Percentiles rank a stretch among this genome's conserved stretches.
Evolutionary conservation across 2,888 invertebrate genomes (phyloP).

Genomic region (Prostheceraeus crozeri): DNA sequence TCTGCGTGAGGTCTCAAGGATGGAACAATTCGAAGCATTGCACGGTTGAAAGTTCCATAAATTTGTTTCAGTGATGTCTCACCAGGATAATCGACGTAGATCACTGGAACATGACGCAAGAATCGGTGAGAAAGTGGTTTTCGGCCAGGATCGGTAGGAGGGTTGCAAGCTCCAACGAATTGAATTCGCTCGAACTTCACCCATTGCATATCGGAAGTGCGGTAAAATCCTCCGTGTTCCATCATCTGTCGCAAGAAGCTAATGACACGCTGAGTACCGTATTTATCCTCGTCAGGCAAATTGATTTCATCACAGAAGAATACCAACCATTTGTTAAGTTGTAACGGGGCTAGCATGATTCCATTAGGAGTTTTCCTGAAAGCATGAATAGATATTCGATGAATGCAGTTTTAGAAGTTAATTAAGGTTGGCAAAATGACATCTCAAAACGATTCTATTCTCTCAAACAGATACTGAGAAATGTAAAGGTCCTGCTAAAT

Average conservation of each 20-base stretch:
- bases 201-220: slow-evolving; percentile 76
- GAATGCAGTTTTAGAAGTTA: too few species aligned
- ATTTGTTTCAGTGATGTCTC: slow-evolving; percentile 90
- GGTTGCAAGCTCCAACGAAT: slow-evolving; percentile 98
- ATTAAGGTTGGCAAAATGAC: too few species aligned
- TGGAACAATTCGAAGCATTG: slow-evolving; percentile 89
- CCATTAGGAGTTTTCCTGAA: slow-evolving; percentile 98
- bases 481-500: too few species aligned
- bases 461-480: too few species aligned
- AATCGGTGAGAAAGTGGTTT: slow-evolving; percentile 85
- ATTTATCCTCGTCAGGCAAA: slow-evolving; percentile 95
- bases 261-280: slow-evolving; percentile 91
- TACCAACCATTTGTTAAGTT: slow-evolving; percentile 93
- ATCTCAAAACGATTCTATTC: too few species aligned
- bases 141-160: slow-evolving; percentile 95
- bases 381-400: too few species aligned
- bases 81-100: slow-evolving; percentile 98
- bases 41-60: slow-evolving; percentile 95
- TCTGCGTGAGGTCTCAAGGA: slow-evolving; percentile 84
- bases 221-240: slow-evolving; percentile 70
- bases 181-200: slow-evolving; percentile 93
- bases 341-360: slow-evolving; percentile 81
- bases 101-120: slow-evolving; percentile 84
- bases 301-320: slow-evolving; percentile 99
- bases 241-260: slow-evolving; percentile 94